A percentile compares a stretch with the other conserved stretches of the same genome.
Conservation (phyloP, 2,888 invertebrate species). For the Octonoba sinensis region DNA sequence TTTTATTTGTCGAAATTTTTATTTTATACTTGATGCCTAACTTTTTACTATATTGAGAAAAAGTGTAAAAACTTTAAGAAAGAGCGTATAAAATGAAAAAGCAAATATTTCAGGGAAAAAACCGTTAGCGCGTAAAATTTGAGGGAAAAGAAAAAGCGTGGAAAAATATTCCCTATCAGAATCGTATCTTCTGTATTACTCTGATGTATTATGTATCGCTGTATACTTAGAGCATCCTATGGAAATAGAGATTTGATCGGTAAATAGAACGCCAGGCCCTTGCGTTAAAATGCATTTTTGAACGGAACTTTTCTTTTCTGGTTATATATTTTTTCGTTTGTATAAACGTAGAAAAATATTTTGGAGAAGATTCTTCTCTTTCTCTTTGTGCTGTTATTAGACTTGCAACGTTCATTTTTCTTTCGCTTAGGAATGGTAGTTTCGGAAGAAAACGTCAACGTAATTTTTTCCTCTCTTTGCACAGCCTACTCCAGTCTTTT, state of each 20-base stretch:
- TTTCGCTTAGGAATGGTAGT: slow-evolving; percentile 39
- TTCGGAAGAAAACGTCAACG: slow-evolving; percentile 18
- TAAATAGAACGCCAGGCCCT: slow-evolving; percentile 48
- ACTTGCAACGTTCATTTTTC: slow-evolving; percentile 26
- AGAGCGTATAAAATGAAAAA: neutral
- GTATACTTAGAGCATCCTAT: slow-evolving; percentile 48
- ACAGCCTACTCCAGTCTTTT: neutral
- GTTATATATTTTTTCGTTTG: slow-evolving; percentile 31
- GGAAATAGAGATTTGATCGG: slow-evolving; percentile 64
- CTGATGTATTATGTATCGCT: slow-evolving; percentile 63
- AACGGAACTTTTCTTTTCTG: slow-evolving; percentile 23
- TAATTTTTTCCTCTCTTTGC: neutral
- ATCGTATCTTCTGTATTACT: slow-evolving; percentile 55
- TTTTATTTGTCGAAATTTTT: no score
- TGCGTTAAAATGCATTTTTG: slow-evolving; percentile 63
- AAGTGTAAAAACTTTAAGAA: neutral
- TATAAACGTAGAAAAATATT: slow-evolving; percentile 32
- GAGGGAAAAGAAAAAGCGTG: neutral
- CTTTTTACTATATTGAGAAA: no score
- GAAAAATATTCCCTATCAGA: neutral
- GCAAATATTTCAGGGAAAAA: neutral
- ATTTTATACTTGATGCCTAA: no score
- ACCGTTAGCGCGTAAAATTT: slow-evolving; percentile 34
- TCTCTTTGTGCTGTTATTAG: slow-evolving; percentile 7
- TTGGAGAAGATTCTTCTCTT: slow-evolving; percentile 17